Percentiles rank a stretch among this genome's conserved stretches.
These are phyloP conservation scores for Stenodera caucasica DNA, from an alignment of 2,888 invertebrate species.

Conservation along the genomic window DNA sequence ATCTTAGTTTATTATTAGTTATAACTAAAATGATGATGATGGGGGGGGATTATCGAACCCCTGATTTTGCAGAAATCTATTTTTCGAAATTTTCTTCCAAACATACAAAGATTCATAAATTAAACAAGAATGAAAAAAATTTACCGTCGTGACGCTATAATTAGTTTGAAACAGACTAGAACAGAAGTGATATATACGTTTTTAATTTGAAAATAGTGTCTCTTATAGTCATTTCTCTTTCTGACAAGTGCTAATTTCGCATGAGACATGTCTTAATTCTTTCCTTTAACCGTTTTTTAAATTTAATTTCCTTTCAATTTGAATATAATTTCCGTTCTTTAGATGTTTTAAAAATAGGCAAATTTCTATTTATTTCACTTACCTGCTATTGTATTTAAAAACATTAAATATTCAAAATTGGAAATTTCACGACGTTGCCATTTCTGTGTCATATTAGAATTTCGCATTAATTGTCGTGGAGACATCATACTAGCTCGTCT, in stretches of 20 bases:
- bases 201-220: constrained; percentile 41
- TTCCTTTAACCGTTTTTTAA: constrained; percentile 10
- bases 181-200: constrained; percentile 43
- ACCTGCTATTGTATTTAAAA: constrained; percentile 99
- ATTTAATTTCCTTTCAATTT: constrained; percentile 15
- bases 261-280: constrained; percentile 37
- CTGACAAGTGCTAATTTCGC: constrained; percentile 54
- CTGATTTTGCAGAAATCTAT: constrained; percentile 11
- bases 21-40: no score
- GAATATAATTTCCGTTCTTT: constrained; percentile 4
- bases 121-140: constrained; percentile 7
- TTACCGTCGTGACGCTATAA: constrained; percentile 16
- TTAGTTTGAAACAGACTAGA: constrained; percentile 20
- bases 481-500: constrained; percentile 96
- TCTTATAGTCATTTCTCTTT: constrained; percentile 33
- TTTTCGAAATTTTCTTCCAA: background rate
- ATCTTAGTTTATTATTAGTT: constrained; percentile 2
- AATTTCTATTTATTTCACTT: constrained; percentile 46
- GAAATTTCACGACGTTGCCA: constrained; percentile 99
- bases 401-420: constrained; percentile 99
- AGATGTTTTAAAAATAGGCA: constrained; percentile 3
- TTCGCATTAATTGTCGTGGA: constrained; percentile 96
- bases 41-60: constrained; percentile 40
- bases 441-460: constrained; percentile 99
- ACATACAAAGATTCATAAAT: background rate